These are phyloP conservation scores for Hystrix brachyura DNA, from an alignment of 2,113 vertebrate genomes.

Conservation along the genomic window DNA sequence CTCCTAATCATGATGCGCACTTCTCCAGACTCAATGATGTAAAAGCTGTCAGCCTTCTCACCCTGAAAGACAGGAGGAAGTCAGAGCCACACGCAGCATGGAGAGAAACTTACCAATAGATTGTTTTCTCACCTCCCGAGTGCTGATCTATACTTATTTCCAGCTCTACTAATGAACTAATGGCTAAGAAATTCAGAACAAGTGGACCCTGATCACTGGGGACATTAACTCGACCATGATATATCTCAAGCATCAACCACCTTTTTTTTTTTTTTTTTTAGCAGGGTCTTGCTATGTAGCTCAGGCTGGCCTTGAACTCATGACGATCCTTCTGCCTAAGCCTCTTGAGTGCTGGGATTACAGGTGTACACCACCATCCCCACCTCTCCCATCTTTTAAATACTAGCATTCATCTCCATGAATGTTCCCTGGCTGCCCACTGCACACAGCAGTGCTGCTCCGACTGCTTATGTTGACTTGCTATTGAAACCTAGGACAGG, in stretches of 20 bases:
- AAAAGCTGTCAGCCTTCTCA: slow-evolving; percentile 97
- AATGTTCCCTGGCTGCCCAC: not conserved
- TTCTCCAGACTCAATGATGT: slow-evolving; percentile 96
- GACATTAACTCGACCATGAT: not conserved
- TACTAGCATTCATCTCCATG: not conserved
- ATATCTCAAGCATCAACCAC: not conserved
- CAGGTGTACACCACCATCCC: not conserved
- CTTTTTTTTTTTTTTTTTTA: not conserved
- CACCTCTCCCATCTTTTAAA: not conserved
- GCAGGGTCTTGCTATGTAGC: not conserved
- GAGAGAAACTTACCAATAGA: not conserved
- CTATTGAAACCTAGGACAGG: not conserved
- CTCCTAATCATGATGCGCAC: slow-evolving; percentile 96
- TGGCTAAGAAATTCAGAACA: slow-evolving; percentile 36
- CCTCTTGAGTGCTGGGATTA: not conserved
- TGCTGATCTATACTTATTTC: slow-evolving; percentile 34
- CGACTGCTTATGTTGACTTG: not conserved
- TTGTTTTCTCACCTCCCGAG: not conserved
- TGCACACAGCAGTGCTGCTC: not conserved
- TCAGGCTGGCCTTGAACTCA: not conserved
- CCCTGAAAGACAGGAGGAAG: slow-evolving; percentile 89
- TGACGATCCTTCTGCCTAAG: not conserved
- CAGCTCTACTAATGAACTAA: not conserved
- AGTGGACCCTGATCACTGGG: not conserved
- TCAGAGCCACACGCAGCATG: not conserved